phyloP scores from a whole-genome alignment of 2,797 vertebrate species.

The Mormyrus proboscirostris region DNA sequence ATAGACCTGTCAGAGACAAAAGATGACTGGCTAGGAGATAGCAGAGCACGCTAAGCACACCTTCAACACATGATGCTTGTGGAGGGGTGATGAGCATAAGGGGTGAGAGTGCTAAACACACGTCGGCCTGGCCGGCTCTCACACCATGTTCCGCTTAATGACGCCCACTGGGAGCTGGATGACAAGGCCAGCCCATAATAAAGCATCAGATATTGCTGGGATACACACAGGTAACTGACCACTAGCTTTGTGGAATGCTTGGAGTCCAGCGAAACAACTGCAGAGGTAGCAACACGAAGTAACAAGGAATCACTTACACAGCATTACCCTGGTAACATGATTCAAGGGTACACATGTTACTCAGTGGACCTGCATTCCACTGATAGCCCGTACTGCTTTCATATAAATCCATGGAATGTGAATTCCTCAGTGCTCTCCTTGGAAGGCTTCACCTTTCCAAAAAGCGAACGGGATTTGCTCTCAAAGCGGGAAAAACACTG shows the following conservation, averaged over 20 bases:
- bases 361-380: background rate
- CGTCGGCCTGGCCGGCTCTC: background rate
- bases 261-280: background rate
- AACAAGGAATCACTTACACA: background rate
- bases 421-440: background rate
- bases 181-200: conserved; percentile 21
- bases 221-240: background rate
- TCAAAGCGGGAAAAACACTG: background rate
- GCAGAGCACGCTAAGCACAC: background rate
- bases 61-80: background rate
- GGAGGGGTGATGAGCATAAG: background rate
- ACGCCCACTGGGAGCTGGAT: background rate
- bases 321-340: background rate
- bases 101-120: background rate
- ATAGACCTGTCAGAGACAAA: background rate
- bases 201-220: conserved; percentile 5
- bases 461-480: background rate
- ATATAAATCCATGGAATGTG: background rate
- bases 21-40: background rate
- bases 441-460: background rate
- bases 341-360: background rate
- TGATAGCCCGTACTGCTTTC: background rate
- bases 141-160: conserved; percentile 11
- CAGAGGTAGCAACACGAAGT: background rate
- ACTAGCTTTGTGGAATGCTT: background rate